Evolutionary conservation across 2,888 invertebrate genomes (phyloP), one percentile per base, ranked within the genome.

Genomic region (Eupithecia exiguata): DNA sequence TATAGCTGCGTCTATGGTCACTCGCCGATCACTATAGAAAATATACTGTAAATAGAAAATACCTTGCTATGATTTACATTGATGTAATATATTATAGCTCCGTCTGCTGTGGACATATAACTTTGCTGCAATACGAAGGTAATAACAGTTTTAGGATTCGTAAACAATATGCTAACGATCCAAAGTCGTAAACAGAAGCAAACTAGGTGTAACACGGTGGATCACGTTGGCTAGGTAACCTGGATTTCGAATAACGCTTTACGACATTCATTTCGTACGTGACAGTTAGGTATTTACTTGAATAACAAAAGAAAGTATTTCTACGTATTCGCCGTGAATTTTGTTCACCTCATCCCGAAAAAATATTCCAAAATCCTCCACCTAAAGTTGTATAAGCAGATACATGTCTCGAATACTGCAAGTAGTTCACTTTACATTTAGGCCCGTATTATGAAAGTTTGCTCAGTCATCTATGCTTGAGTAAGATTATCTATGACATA

Each of bases 161-260:
- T 90, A 88, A 90, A 89, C 86, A 86, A 87, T 86, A 88, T 87
- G 88, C 86, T 86, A 87, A 87, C 87, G 88, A 87, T 81, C 79
- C 81, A 74, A 78, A 83, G 81, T 82, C 84, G 84, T 88, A 88
- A 89, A 86, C 84, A 84, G 80, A 78, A 76, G 80, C 82, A 82
- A 83, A 84, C 82, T 83, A 81, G 83, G 79, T 78, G 81, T 84
- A 83, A 84, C 83, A 81, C 78, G 79, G 82, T 83, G 85, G 84
- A 83, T 84, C 79, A 82, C 83, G 83, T 84, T 84, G 82, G 82
- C 83, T 83, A 87, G 84, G 84, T 85, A 83, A 83, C 83, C 85
- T 83, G 87, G 84, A 86, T 85, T 79, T 69, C 78, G 70, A 81
- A 84, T 82, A 77, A 79, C 82, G 81, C 69, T 82, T 79, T 76